A percentile compares a stretch with the other conserved stretches of the same genome.
phyloP scores from a whole-genome alignment of 2,888 invertebrate genomes.

The Cheilosia pagana region DNA sequence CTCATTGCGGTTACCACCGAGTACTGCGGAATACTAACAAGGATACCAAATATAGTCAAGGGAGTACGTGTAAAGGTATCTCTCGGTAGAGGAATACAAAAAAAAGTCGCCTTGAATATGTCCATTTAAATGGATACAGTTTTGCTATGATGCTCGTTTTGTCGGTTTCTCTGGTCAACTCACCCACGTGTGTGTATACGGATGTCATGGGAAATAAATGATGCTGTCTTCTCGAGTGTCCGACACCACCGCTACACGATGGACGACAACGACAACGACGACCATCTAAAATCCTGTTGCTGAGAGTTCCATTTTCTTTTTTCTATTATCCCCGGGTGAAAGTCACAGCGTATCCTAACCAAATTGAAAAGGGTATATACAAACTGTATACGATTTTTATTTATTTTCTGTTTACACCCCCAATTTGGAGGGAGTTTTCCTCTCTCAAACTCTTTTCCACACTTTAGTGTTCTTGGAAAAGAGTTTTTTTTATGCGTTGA shows the following conservation, averaged over 20 bases:
- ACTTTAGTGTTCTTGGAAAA: constrained; percentile 24
- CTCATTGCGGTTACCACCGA: constrained; percentile 60
- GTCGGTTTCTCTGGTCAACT: constrained; percentile 28
- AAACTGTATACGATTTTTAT: constrained; percentile 21
- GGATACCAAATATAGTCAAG: constrained; percentile 18
- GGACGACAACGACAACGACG: constrained; percentile 12
- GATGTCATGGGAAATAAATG: constrained; percentile 52
- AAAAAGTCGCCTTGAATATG: constrained; percentile 14
- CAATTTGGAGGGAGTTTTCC: constrained; percentile 13
- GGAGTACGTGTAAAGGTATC: not conserved
- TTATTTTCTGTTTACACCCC: constrained; percentile 7
- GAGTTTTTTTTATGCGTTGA: constrained; percentile 16
- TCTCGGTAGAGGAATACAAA: not conserved
- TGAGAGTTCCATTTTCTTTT: constrained; percentile 5
- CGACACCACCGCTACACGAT: constrained; percentile 26
- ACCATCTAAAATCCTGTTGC: constrained; percentile 52
- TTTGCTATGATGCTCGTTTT: constrained; percentile 20
- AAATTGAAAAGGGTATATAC: constrained; percentile 56
- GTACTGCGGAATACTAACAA: constrained; percentile 44
- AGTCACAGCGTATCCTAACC: constrained; percentile 36
- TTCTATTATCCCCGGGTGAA: constrained; percentile 13
- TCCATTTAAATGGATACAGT: constrained; percentile 55
- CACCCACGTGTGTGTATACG: not conserved
- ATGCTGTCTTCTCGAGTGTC: constrained; percentile 56
- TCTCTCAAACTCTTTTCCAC: constrained; percentile 33